These are phyloP conservation scores for Nemapogon koenigi DNA, from an alignment of 2,888 invertebrate species.

Conservation along the genomic window DNA sequence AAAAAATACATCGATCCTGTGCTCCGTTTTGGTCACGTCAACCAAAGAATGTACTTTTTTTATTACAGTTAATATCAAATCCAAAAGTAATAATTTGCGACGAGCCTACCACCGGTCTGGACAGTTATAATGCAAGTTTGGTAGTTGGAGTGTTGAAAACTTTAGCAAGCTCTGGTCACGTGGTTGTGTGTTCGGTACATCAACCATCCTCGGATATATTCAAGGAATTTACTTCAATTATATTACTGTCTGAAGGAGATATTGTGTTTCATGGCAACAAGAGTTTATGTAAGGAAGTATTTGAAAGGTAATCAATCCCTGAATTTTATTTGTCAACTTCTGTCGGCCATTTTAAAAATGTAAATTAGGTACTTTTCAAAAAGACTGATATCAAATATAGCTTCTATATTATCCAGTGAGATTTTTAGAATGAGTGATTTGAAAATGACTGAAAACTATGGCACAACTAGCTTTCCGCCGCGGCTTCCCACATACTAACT, in stretches of 20 bases:
- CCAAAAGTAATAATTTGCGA: slow-evolving; percentile 90
- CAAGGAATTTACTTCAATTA: slow-evolving; percentile 77
- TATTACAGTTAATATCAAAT: slow-evolving; percentile 76
- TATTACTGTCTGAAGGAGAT: slow-evolving; percentile 79
- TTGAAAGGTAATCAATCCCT: slow-evolving; percentile 66
- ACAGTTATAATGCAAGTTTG: slow-evolving; percentile 84
- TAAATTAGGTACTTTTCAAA: too few species aligned
- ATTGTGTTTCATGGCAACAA: slow-evolving; percentile 78
- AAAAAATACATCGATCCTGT: too few species aligned
- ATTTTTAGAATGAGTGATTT: too few species aligned
- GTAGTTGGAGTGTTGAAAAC: slow-evolving; percentile 74
- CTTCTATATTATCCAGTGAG: too few species aligned
- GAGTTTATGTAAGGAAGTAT: slow-evolving; percentile 68
- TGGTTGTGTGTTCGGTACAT: slow-evolving; percentile 86
- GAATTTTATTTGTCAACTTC: too few species aligned
- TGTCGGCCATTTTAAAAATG: too few species aligned
- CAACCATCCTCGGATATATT: slow-evolving; percentile 88
- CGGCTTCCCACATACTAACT: too few species aligned
- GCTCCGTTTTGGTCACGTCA: too few species aligned
- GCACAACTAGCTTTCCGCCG: too few species aligned
- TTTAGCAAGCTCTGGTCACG: slow-evolving; percentile 58
- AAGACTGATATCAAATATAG: too few species aligned
- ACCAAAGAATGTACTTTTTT: too few species aligned
- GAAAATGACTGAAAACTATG: too few species aligned
- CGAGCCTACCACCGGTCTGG: slow-evolving; percentile 91